Conservation (phyloP, 2,113 vertebrate genomes). For the Hypomesus transpacificus region DNA sequence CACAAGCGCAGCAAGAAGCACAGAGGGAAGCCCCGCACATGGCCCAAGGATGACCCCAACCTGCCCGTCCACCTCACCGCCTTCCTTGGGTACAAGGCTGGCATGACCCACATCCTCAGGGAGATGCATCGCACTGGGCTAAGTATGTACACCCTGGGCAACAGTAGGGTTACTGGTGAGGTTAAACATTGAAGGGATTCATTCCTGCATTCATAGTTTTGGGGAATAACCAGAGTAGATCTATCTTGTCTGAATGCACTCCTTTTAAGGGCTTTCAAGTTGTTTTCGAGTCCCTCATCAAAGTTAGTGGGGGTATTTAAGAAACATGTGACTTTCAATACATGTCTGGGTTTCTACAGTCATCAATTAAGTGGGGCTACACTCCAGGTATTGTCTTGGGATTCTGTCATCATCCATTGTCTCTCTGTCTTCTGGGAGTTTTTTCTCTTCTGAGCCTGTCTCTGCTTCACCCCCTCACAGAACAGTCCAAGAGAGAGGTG, state of each 20-base stretch:
- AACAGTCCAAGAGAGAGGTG: slow-evolving; percentile 94
- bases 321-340: no score
- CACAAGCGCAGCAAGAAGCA: slow-evolving; percentile 87
- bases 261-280: no score
- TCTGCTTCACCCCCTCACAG: slow-evolving; percentile 56
- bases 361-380: neutral
- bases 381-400: neutral
- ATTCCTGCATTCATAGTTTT: no score
- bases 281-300: no score
- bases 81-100: slow-evolving; percentile 95
- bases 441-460: neutral
- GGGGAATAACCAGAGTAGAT: no score
- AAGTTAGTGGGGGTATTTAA: no score
- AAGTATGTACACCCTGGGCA: slow-evolving; percentile 73
- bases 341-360: no score
- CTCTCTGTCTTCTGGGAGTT: neutral
- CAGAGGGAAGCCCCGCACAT: slow-evolving; percentile 90
- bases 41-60: slow-evolving; percentile 88
- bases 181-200: no score
- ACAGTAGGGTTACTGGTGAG: neutral
- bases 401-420: neutral
- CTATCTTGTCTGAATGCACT: no score
- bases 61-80: slow-evolving; percentile 91
- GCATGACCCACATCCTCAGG: slow-evolving; percentile 95
- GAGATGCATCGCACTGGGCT: slow-evolving; percentile 89